Conservation (phyloP, 2,113 vertebrate genomes). For the Pyrgilauda ruficollis region DNA sequence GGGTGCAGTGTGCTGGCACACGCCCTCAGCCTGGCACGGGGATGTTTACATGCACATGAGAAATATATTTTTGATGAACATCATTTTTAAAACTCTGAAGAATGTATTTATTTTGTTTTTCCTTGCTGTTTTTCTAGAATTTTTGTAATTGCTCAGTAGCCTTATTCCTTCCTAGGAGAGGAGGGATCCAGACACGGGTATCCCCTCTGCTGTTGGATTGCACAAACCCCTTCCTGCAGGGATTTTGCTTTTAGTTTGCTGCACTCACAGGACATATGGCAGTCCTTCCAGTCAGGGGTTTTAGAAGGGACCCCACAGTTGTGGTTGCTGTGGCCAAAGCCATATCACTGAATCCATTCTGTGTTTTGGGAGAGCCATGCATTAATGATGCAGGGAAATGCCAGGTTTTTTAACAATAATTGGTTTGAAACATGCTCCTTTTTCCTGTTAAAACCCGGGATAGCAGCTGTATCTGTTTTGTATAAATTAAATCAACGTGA, state of each 20-base stretch:
- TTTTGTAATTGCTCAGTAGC: not conserved
- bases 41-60: not conserved
- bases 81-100: not conserved
- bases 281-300: not conserved
- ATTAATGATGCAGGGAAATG: not conserved
- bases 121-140: not conserved
- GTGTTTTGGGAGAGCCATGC: not conserved
- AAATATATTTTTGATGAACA: not conserved
- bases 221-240: not conserved
- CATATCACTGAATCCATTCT: rapidly evolving
- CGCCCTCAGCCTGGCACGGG: not conserved
- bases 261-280: rapidly evolving
- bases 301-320: not conserved
- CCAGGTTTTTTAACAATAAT: not conserved
- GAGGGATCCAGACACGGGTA: not conserved
- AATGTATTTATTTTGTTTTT: not conserved
- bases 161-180: not conserved
- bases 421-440: not conserved
- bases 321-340: not conserved
- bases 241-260: not conserved
- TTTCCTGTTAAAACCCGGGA: not conserved
- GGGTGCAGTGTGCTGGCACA: not conserved
- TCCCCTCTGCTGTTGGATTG: not conserved
- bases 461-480: not conserved
- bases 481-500: not conserved